These are phyloP conservation scores for Amiota minor DNA, from an alignment of 2,888 invertebrate species.

Conservation along the genomic window DNA sequence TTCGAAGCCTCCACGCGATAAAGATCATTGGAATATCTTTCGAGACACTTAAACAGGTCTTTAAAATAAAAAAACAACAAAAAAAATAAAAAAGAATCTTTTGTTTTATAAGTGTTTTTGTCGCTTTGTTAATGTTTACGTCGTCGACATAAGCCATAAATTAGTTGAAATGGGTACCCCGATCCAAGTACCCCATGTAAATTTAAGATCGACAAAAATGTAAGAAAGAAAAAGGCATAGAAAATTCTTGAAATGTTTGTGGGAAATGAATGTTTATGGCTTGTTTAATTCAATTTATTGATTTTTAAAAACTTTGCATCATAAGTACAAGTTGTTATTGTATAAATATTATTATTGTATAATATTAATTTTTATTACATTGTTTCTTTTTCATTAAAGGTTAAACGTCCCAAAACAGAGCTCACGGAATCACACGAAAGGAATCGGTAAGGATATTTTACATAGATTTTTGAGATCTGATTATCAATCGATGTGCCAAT, in stretches of 20 bases:
- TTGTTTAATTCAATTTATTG: constrained; percentile 3
- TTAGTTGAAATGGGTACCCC: constrained; percentile 56
- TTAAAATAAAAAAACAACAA: constrained; percentile 9
- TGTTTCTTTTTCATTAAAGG: constrained; percentile 76
- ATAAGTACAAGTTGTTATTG: too few relatives aligned
- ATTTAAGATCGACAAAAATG: too few relatives aligned
- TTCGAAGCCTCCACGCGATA: constrained; percentile 54
- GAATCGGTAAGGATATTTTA: constrained; percentile 77
- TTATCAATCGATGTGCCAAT: too few relatives aligned
- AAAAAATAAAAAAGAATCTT: constrained; percentile 34
- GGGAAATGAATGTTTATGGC: neutral
- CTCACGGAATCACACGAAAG: constrained; percentile 79
- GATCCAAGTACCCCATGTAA: too few relatives aligned
- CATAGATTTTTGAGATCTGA: too few relatives aligned
- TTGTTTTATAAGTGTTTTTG: constrained; percentile 36
- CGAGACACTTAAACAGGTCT: constrained; percentile 66
- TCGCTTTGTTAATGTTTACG: constrained; percentile 66
- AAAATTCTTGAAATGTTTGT: neutral
- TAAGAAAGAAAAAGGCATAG: neutral
- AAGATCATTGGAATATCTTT: constrained; percentile 68
- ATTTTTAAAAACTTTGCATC: neutral
- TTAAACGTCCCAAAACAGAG: constrained; percentile 82
- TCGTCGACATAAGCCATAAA: constrained; percentile 71
- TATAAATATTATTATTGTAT: too few relatives aligned
- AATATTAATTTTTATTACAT: neutral